phyloP scores from a whole-genome alignment of 2,113 vertebrate genomes.

The Festucalex cinctus region DNA sequence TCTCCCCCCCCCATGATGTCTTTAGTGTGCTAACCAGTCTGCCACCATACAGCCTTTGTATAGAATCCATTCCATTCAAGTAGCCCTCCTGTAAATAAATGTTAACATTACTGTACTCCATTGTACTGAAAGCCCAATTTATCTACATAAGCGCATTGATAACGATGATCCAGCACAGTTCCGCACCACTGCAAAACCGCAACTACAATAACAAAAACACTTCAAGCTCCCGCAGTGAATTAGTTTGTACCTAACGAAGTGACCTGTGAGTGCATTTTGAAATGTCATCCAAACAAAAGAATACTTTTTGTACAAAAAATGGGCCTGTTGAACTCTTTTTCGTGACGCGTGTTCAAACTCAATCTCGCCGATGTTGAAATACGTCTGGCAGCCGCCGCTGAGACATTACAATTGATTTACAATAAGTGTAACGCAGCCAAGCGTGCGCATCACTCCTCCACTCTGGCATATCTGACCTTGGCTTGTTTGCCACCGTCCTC shows the following conservation, averaged over 20 bases:
- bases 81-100: too few species aligned
- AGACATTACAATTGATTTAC: slow-evolving; percentile 75
- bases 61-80: too few species aligned
- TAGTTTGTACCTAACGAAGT: not conserved
- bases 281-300: slow-evolving; percentile 4
- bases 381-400: slow-evolving; percentile 46
- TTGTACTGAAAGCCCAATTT: not conserved
- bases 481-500: not conserved
- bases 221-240: not conserved
- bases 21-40: too few species aligned
- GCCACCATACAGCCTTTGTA: too few species aligned
- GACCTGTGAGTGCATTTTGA: not conserved
- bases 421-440: slow-evolving; percentile 59
- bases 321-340: not conserved
- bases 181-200: too few species aligned
- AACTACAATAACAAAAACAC: not conserved
- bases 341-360: slow-evolving; percentile 17
- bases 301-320: slow-evolving; percentile 30
- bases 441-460: slow-evolving; percentile 40
- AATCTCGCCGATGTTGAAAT: slow-evolving; percentile 42
- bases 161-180: too few species aligned
- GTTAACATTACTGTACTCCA: not conserved
- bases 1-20: too few species aligned
- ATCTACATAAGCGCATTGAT: not conserved
- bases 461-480: slow-evolving; percentile 35